A percentile compares a stretch with the other conserved stretches of the same genome.
These are phyloP conservation scores for Scylla paramamosain DNA, from an alignment of 1,140 invertebrate genomes.

Conservation along the genomic window DNA sequence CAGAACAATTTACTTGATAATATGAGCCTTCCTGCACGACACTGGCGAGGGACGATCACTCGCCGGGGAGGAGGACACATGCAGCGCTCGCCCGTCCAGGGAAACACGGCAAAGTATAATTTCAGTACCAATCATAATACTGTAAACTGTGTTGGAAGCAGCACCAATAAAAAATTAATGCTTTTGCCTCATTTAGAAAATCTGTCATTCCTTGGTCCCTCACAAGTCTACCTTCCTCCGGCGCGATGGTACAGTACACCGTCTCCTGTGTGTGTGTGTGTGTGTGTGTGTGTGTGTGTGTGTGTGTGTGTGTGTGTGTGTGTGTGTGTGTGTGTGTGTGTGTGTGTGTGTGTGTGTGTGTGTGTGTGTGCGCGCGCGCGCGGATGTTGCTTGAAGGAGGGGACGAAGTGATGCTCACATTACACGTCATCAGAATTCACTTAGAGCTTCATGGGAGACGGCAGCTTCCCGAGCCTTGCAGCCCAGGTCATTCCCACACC, in stretches of 20 bases:
- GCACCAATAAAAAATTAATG: background rate
- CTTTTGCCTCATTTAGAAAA: background rate
- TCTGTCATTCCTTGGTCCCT: background rate
- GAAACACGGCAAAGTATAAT: background rate
- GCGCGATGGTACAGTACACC: background rate
- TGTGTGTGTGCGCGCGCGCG: background rate
- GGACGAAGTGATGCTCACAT: background rate
- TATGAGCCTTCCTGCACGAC: background rate
- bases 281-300: slow-evolving; percentile 46
- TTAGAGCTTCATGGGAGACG: background rate
- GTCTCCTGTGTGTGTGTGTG: background rate
- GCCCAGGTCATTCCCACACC: background rate
- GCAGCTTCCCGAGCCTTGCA: background rate
- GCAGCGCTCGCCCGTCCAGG: background rate
- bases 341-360: slow-evolving; percentile 14
- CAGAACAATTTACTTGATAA: slow-evolving; percentile 6
- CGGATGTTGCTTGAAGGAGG: background rate
- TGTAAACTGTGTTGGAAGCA: background rate
- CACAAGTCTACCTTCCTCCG: background rate
- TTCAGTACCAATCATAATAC: background rate
- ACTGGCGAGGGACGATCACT: background rate
- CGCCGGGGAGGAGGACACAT: background rate
- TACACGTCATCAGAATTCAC: slow-evolving; percentile 3
- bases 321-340: slow-evolving; percentile 14
- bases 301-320: slow-evolving; percentile 33